These are phyloP conservation scores for Natator depressus DNA, from an alignment of 2,113 vertebrate genomes.

Conservation along the genomic window DNA sequence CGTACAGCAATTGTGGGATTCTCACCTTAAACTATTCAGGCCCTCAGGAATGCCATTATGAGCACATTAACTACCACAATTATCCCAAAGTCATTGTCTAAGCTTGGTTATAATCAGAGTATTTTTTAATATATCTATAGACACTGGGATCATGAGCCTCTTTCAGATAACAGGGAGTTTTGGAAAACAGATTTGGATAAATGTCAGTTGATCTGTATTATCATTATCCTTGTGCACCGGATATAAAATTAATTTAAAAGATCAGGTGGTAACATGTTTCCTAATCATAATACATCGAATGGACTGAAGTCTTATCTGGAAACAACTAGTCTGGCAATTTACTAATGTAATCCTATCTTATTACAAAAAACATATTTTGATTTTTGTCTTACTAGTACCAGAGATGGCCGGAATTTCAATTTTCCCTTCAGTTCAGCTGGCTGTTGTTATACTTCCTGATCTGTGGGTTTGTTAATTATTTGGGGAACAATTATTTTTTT, in stretches of 20 bases:
- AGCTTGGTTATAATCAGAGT: not conserved
- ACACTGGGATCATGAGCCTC: not conserved
- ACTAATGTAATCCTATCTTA: not conserved
- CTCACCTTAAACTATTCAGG: fast-evolving
- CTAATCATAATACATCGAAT: not conserved
- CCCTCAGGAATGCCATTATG: not conserved
- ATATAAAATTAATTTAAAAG: not conserved
- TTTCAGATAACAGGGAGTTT: not conserved
- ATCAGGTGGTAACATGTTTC: not conserved
- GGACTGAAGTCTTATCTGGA: not conserved
- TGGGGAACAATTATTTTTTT: slow-evolving; percentile 6
- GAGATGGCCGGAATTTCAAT: slow-evolving; percentile 29
- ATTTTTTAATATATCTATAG: not conserved
- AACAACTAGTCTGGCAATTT: not conserved
- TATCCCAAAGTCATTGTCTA: not conserved
- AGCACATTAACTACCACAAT: not conserved
- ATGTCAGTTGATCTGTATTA: not conserved
- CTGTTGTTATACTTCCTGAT: not conserved
- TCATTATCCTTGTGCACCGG: not conserved
- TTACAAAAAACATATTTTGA: not conserved
- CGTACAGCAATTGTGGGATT: not conserved
- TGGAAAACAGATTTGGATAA: not conserved
- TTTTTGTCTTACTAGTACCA: slow-evolving; percentile 29
- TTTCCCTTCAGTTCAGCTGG: slow-evolving; percentile 42
- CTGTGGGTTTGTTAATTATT: not conserved